Percentiles rank a stretch among this genome's conserved stretches.
These are phyloP conservation scores for Drosophila neotestacea DNA, from an alignment of 2,888 invertebrate genomes.

Conservation along the genomic window DNA sequence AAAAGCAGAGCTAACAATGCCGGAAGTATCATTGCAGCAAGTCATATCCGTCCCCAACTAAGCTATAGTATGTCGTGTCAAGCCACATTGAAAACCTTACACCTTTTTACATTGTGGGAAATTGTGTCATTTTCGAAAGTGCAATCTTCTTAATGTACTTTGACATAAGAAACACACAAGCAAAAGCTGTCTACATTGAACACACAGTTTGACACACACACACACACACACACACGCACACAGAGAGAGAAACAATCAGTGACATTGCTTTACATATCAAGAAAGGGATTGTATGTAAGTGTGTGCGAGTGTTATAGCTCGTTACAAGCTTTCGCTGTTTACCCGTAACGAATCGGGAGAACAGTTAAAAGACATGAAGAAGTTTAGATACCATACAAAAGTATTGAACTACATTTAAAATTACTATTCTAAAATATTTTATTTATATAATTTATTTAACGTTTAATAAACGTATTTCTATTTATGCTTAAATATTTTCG, in stretches of 20 bases:
- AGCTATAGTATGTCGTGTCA: slow-evolving; percentile 1
- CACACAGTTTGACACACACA: slow-evolving; percentile 5
- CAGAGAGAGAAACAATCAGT: slow-evolving; percentile 25
- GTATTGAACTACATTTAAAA: not conserved
- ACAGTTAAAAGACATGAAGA: not conserved
- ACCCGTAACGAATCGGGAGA: slow-evolving; percentile 47
- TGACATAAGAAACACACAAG: slow-evolving; percentile 38
- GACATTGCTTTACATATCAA: slow-evolving; percentile 56
- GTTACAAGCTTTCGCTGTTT: slow-evolving; percentile 59
- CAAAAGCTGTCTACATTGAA: slow-evolving; percentile 41
- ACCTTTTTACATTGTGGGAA: slow-evolving; percentile 53
- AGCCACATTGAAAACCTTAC: slow-evolving; percentile 25
- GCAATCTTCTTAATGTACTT: slow-evolving; percentile 80
- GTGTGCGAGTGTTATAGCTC: slow-evolving; percentile 42
- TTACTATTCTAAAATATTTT: not conserved
- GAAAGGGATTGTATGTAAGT: slow-evolving; percentile 18
- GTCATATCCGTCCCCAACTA: slow-evolving; percentile 3
- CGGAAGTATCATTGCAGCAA: slow-evolving; percentile 5
- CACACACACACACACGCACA: slow-evolving; percentile 19
- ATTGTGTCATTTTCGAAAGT: slow-evolving; percentile 75
- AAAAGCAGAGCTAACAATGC: not conserved
- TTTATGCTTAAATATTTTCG: not conserved
- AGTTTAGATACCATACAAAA: not conserved
- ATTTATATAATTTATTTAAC: not conserved
- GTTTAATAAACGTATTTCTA: not conserved